phyloP scores from a whole-genome alignment of 2,113 vertebrate genomes.

The Dissostichus mawsoni region DNA sequence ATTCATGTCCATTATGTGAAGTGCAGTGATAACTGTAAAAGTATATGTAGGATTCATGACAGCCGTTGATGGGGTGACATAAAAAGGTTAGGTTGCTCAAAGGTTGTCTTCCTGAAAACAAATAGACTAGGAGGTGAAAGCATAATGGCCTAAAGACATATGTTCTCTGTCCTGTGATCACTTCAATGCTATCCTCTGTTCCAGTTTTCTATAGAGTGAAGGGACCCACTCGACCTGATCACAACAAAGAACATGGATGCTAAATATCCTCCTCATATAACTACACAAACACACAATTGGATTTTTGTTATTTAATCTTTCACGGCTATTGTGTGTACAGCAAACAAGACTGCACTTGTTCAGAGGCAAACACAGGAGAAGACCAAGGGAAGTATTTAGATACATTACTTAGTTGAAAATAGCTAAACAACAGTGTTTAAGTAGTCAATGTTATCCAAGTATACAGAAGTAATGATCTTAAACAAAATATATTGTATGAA shows the following conservation, averaged over 20 bases:
- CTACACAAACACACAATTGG: background rate
- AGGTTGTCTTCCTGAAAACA: slow-evolving; percentile 26
- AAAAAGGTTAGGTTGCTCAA: slow-evolving; percentile 14
- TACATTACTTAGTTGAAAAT: too few relatives aligned
- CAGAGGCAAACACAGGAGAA: background rate
- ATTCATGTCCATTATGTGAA: too few relatives aligned
- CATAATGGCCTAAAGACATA: slow-evolving; percentile 33
- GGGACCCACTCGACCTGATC: slow-evolving; percentile 42
- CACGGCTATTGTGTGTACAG: slow-evolving; percentile 5
- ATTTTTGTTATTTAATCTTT: slow-evolving; percentile 24
- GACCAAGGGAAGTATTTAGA: background rate
- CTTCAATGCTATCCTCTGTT: slow-evolving; percentile 16
- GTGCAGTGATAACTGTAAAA: too few relatives aligned
- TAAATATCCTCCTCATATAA: background rate
- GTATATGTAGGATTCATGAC: too few relatives aligned
- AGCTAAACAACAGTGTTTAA: background rate
- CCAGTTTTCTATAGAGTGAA: slow-evolving; percentile 35
- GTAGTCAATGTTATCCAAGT: background rate
- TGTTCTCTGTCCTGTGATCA: slow-evolving; percentile 25
- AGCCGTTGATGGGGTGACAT: background rate
- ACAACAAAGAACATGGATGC: slow-evolving; percentile 51
- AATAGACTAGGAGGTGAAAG: slow-evolving; percentile 42
- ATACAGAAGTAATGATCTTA: background rate
- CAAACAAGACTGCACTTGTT: slow-evolving; percentile 24
- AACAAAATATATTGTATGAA: background rate